Evolutionary conservation across 2,797 vertebrate species (phyloP), one percentile per base, ranked within the genome.

Genomic region (Miichthys miiuy): DNA sequence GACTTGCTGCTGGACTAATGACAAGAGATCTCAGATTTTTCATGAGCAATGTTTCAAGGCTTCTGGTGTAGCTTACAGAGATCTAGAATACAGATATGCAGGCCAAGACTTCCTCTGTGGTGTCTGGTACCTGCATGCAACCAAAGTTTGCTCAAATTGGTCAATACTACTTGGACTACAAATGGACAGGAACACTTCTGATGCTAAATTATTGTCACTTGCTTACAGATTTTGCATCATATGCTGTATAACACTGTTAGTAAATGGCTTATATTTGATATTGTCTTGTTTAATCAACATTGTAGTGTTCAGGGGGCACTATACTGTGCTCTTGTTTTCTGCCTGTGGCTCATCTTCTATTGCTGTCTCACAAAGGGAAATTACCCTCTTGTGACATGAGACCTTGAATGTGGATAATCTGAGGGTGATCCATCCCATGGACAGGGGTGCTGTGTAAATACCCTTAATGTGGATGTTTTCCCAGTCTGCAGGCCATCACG

Each of bases 341-440:
- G 20, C 25, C 30, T 30, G 44, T 34, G 48, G 47, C 51, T 70
- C 20, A 11, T 68, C 58, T 51, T 67, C 83, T 72, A 48, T 61
- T 79, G 34, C 34, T 55, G 52, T 64, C 57, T 71, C 62, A 73
- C 42, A 34, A 42, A 54, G 60, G 65, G 61, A 72, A 76, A 57
- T 25, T 46, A 54, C n/a, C 34, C 69, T 60, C 44, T n/a, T 70
- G 74, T 75, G 75, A 82, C 72, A 73, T 81, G 72, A 87, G 51
- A 84, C 66, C 52, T 38, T 38, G 23, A 72, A 66, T 48, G 66
- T 30, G 12, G 60, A 54, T 62, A 69, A 56, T 76, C 60, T 60
- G 23, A 61, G 9, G 11, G 41, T 70, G 73, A 81, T 90, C 68
- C 30, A 75, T n/a, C 20, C 44, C 65, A 52, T 25, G 34, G 55